A percentile compares a stretch with the other conserved stretches of the same genome.
These are phyloP conservation scores for Baronia brevicornis DNA, from an alignment of 2,888 invertebrate species.

Conservation along the genomic window DNA sequence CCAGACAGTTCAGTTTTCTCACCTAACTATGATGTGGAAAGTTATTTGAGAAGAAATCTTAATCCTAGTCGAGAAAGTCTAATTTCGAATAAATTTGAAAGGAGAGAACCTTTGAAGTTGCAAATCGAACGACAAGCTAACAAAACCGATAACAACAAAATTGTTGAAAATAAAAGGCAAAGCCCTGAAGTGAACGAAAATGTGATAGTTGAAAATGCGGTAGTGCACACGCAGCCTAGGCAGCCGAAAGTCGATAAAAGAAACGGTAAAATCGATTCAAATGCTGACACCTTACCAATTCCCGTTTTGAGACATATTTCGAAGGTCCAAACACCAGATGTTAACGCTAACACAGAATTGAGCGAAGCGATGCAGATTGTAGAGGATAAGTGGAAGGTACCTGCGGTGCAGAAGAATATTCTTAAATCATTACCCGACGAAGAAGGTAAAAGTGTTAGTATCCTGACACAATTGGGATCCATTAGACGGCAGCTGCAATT, in stretches of 20 bases:
- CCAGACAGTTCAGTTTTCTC: conserved; percentile 59
- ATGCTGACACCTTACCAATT: conserved; percentile 69
- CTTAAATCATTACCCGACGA: conserved; percentile 59
- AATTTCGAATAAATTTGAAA: conserved; percentile 17
- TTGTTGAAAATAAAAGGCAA: no score
- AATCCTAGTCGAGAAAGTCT: conserved; percentile 43
- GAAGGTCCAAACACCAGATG: conserved; percentile 16
- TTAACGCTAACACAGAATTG: conserved; percentile 26
- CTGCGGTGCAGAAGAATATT: conserved; percentile 79
- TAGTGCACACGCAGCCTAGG: conserved; percentile 31
- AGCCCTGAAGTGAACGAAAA: conserved; percentile 16
- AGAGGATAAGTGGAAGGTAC: conserved; percentile 73
- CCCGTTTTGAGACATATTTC: conserved; percentile 77
- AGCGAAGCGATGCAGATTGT: conserved; percentile 59
- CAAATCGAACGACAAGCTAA: neutral
- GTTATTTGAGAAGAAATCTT: conserved; percentile 52
- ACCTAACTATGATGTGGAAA: conserved; percentile 57
- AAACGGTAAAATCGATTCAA: conserved; percentile 22
- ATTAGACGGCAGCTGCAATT: conserved; percentile 80
- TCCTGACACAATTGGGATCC: conserved; percentile 81
- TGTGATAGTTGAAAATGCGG: conserved; percentile 31
- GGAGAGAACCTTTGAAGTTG: no score
- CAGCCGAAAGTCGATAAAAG: no score
- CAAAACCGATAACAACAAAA: neutral
- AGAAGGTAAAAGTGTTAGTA: conserved; percentile 69